Percentiles rank a stretch among this genome's conserved stretches.
These are phyloP conservation scores for Felis chaus DNA, from an alignment of 2,113 vertebrate genomes.

Conservation along the genomic window DNA sequence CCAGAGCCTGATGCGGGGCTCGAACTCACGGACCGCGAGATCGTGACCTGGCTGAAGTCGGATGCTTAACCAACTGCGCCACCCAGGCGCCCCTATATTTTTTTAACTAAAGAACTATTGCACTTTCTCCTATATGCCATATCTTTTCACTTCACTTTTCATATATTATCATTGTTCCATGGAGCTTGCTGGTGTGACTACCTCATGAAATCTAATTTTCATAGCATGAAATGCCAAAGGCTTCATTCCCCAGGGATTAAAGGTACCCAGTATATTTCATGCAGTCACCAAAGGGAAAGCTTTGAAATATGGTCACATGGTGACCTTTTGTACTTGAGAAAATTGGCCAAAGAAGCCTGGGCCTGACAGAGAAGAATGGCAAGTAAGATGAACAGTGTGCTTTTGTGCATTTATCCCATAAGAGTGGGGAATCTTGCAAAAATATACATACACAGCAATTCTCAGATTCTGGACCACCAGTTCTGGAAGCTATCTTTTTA, in stretches of 20 bases:
- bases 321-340: background rate
- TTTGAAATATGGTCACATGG: background rate
- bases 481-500: background rate
- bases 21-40: no score
- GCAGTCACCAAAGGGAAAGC: background rate
- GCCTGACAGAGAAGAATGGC: background rate
- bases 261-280: background rate
- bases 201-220: slow-evolving; percentile 7
- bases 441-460: background rate
- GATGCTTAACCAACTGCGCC: no score
- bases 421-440: background rate
- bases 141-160: background rate
- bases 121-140: background rate
- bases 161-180: background rate
- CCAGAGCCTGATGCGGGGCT: no score
- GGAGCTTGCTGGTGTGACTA: background rate
- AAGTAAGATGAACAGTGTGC: background rate
- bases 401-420: background rate
- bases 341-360: background rate
- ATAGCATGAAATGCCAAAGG: slow-evolving; percentile 10
- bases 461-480: background rate
- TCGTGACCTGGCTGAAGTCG: no score
- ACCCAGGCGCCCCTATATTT: no score
- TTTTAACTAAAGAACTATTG: background rate
- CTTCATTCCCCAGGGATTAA: background rate